These are phyloP conservation scores for Sarcophaga subvicina DNA, from an alignment of 2,888 invertebrate species.

Conservation along the genomic window DNA sequence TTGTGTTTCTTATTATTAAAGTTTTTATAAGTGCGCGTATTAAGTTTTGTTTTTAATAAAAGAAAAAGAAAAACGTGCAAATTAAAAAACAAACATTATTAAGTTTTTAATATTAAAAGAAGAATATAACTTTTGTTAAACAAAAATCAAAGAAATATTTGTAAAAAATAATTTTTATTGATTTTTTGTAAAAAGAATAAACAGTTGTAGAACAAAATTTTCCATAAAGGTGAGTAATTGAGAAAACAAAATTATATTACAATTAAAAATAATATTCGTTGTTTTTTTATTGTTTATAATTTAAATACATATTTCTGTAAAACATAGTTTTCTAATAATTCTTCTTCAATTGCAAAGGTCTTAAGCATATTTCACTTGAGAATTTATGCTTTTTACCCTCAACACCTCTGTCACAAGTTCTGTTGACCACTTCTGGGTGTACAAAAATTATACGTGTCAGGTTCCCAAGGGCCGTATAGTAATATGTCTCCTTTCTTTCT, in stretches of 20 bases:
- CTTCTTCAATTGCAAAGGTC: too few relatives aligned
- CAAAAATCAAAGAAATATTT: conserved; percentile 40
- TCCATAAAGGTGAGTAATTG: conserved; percentile 49
- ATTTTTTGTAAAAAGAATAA: conserved; percentile 21
- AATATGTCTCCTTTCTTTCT: too few relatives aligned
- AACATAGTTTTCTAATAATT: too few relatives aligned
- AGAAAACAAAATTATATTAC: background rate
- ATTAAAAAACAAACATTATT: conserved; percentile 53
- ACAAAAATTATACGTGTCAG: too few relatives aligned
- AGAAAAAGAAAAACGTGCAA: conserved; percentile 50
- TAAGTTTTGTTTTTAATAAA: background rate
- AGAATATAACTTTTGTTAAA: background rate
- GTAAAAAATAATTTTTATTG: conserved; percentile 38
- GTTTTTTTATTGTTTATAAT: too few relatives aligned
- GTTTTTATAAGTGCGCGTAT: conserved; percentile 63
- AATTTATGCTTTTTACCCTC: too few relatives aligned
- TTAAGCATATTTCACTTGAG: too few relatives aligned
- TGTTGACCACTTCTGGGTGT: too few relatives aligned
- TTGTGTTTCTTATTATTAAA: background rate
- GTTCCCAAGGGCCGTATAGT: too few relatives aligned
- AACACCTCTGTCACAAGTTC: too few relatives aligned
- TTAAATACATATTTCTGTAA: too few relatives aligned
- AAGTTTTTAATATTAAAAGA: conserved; percentile 34
- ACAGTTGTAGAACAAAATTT: background rate
- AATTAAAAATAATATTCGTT: background rate